Conservation (phyloP, 2,888 invertebrate genomes). For the Pterobdella sp. region DNA sequence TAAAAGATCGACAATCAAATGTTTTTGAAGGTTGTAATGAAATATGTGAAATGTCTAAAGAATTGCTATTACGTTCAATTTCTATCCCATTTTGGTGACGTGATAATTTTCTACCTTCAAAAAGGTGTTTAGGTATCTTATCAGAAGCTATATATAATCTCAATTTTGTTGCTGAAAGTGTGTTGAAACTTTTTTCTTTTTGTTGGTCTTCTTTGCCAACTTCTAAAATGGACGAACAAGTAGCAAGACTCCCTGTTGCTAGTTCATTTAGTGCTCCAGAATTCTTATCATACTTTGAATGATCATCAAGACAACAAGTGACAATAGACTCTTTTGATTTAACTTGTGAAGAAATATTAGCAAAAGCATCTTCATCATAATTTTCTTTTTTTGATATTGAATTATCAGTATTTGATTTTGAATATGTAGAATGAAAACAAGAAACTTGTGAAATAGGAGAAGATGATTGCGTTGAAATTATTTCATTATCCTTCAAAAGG, state of each 20-base stretch:
- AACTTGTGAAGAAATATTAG: not conserved
- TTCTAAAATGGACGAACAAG: conserved; percentile 20
- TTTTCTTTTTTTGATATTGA: not conserved
- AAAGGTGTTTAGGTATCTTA: not conserved
- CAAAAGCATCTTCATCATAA: not conserved
- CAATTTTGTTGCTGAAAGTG: conserved; percentile 13
- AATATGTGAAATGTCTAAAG: not conserved
- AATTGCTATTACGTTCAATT: not conserved
- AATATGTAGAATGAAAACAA: not conserved
- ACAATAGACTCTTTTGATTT: not conserved
- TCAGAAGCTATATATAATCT: conserved; percentile 10
- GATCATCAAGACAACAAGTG: conserved; percentile 5
- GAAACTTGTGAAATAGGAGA: too few relatives aligned
- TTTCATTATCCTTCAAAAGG: not conserved
- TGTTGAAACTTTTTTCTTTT: conserved; percentile 6
- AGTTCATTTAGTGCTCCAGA: conserved; percentile 21
- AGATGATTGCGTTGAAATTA: not conserved
- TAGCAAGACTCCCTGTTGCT: conserved; percentile 23
- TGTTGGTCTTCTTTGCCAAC: conserved; percentile 19
- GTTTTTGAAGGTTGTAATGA: not conserved
- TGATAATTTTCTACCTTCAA: not conserved
- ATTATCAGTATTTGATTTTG: not conserved
- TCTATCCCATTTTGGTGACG: conserved; percentile 10
- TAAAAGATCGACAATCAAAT: not conserved
- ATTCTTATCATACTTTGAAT: conserved; percentile 11